Evolutionary conservation across 2,113 vertebrate species (phyloP), one percentile per base, ranked within the genome.

Genomic region (Anolis carolinensis): DNA sequence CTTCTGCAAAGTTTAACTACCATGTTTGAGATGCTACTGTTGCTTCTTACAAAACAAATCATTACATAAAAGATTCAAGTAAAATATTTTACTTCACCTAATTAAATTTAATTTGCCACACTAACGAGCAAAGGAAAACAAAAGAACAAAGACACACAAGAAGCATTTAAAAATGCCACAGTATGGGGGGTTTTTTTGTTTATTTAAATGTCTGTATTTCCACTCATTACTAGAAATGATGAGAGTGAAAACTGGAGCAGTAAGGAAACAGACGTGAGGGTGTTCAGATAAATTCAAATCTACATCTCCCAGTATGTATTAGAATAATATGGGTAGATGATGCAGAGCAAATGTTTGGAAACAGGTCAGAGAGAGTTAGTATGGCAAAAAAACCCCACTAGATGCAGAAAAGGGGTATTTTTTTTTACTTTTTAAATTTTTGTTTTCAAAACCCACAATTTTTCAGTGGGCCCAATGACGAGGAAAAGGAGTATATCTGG

Each of bases 111-210:
- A 59, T 72, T 86, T 4, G 39, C 62, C 59, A 4, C 88, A 87
- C 30, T 88, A 14, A 63, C 88, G 55, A 2, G 50, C 39, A 87
- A 72, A 89, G 71, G 1, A 81, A 67, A 87, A 80, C 25, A 89
- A 88, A 89, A 74, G 0, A 55, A 5, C 30, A 34, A 76, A 67
- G 1, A 77, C 8, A 63, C 1, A 23, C 2, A 62, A 34, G 13
- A 78, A 62, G 6, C 20, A 34, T 23, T 62, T 59, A 59, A 23
- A 44, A 62, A 21, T 36, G 10, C 18, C n/a, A 59, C 8, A 78
- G 30, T 50, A 78, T 8, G 30, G n/a, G n/a, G n/a, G n/a, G 39
- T 44, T 44, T 44, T 9, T 20, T 34, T 36, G 30, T 68, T 68
- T 68, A 30, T 68, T 68, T 32, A 70, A 70, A 70, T 70, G 11